These are phyloP conservation scores for Cyphomyrus discorhynchus DNA, from an alignment of 2,113 vertebrate genomes.

Conservation along the genomic window DNA sequence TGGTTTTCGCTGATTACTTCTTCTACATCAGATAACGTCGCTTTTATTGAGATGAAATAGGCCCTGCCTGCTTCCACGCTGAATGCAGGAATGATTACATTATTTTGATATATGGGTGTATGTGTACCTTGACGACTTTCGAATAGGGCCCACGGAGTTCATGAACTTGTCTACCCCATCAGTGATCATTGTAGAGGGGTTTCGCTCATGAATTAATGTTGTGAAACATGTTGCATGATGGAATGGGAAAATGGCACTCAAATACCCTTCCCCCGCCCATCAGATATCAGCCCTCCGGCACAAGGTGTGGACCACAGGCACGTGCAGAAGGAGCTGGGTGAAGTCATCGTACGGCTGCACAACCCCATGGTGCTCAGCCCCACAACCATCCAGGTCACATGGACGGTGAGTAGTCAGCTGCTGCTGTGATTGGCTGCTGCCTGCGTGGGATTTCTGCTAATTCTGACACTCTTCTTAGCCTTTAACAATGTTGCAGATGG, in stretches of 20 bases:
- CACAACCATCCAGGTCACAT: slow-evolving; percentile 89
- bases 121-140: not conserved
- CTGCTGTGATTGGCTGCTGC: not conserved
- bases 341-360: slow-evolving; percentile 87
- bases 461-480: not conserved
- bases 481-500: not conserved
- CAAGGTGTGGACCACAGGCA: slow-evolving; percentile 97
- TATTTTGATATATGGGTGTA: slow-evolving; percentile 10
- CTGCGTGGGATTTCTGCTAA: not conserved
- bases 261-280: not conserved
- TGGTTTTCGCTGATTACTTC: slow-evolving; percentile 3
- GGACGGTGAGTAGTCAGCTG: slow-evolving; percentile 73
- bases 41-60: slow-evolving; percentile 13
- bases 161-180: not conserved
- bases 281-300: slow-evolving; percentile 95
- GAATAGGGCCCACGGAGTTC: not conserved
- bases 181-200: slow-evolving; percentile 12
- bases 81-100: slow-evolving; percentile 11
- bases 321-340: slow-evolving; percentile 95
- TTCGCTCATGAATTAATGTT: slow-evolving; percentile 21
- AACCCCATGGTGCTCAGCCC: slow-evolving; percentile 86
- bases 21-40: not conserved
- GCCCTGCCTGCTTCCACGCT: not conserved
- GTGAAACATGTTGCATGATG: slow-evolving; percentile 12
- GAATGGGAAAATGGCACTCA: slow-evolving; percentile 16